Base-by-base conservation (phyloP, 2,888 invertebrate genomes). In the Acrocera orbiculus region DNA sequence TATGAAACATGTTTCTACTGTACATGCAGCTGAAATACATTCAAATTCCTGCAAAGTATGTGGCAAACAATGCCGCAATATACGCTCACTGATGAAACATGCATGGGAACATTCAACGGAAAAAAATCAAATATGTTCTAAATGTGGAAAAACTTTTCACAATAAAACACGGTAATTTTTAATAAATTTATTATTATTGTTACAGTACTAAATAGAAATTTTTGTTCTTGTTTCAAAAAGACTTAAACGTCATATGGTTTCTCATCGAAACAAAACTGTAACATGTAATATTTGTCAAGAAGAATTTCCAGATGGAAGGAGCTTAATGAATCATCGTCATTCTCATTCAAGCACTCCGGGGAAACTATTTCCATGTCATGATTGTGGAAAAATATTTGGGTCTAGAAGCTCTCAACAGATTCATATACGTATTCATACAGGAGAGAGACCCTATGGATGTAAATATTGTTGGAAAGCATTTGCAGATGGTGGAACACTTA, bases 381-480 rank as follows among this genome's bases (percentile, higher is more conserved):
- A 82, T 47, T 85, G 85, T 49, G 82, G 83, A 43, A 85, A 85
- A 53, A 80, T 82, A 11, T 85, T 85, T 50, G 83, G 83, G 0
- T 83, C 83, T 11, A 70, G 82, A 9, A 80, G 80, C 47, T 82
- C 81, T 0, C 82, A 82, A 47, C 83, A 85, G 60, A 85, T 85
- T 45, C 85, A 85, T 56, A 72, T 83, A 31, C 70, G 85, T 28
- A 83, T 85, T 43, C 85, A 85, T 51, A 85, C 85, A 1, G 81
- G 60, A 4, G 85, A 85, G 53, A 64, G 82, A 24, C 85, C 83
- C 0, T 85, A 85, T 48, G 81, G 79, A 1, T 85, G 85, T 51
- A 69, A 79, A 8, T 85, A 76, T 57, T 85, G 85, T 51, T 82
- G 82, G 82, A 85, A 85, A 52, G 83, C 83, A 0, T 85, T 85